Evolutionary conservation across 2,888 invertebrate genomes (phyloP).

Genomic region (Halictus ligatus): DNA sequence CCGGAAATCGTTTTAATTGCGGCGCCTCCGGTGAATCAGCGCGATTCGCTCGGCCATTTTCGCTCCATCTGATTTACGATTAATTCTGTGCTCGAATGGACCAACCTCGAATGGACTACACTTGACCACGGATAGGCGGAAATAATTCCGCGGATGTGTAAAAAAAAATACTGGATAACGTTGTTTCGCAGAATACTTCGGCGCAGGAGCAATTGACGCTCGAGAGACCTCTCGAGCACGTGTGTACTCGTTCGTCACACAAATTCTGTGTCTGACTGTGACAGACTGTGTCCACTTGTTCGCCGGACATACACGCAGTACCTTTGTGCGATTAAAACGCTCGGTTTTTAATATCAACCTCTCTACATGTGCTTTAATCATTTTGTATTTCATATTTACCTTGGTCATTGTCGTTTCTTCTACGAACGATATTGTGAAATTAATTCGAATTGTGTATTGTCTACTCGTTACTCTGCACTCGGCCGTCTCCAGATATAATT

Average conservation of each 20-base stretch:
- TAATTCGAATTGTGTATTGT: no score
- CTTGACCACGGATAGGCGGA: neutral
- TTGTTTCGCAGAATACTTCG: neutral
- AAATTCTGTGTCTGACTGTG: neutral
- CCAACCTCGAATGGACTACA: neutral
- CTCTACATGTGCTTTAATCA: neutral
- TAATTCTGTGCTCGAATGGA: neutral
- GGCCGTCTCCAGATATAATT: no score
- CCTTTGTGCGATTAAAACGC: neutral
- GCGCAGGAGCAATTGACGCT: neutral
- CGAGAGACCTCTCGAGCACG: neutral
- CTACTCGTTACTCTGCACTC: no score
- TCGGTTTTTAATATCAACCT: neutral
- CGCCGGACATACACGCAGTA: neutral
- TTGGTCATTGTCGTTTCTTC: no score
- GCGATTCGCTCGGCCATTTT: conserved; percentile 7
- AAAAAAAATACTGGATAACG: neutral
- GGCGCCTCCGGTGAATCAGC: neutral
- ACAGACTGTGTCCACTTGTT: neutral
- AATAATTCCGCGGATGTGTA: neutral
- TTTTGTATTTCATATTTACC: neutral
- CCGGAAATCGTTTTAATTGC: conserved; percentile 52
- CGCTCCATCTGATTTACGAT: conserved; percentile 5
- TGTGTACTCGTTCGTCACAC: neutral
- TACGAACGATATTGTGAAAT: no score